Base-by-base conservation (phyloP, 2,113 vertebrate species). In the Gnathonemus longibarbis region DNA sequence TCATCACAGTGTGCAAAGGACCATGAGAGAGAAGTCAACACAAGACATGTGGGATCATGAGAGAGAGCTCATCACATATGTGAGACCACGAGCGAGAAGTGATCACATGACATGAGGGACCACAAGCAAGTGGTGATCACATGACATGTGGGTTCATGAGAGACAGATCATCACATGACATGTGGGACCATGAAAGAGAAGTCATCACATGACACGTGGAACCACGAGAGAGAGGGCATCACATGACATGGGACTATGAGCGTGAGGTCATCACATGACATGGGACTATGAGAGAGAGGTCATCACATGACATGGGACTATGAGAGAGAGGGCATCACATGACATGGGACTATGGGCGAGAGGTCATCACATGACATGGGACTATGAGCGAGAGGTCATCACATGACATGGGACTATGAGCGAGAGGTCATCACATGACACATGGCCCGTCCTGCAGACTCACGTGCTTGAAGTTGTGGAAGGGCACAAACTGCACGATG, bases 381-480 rank as follows among this genome's bases (percentile, higher is more conserved):
- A 84, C 80, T 2, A 84, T 0, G 42, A 84, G 42, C 0, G 42
- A 84, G 42, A 84, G 42, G 19, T 21, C 1, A 84, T 46, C 35
- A 17, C 39, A 21, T 35, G 17, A 35, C 35, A 35, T 2, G 35
- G 35, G 35, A 35, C 35, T 35, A 35, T 35, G 35, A 0, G 35
- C 35, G 35, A 35, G 35, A 35, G 1, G 35, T 35, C 35, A 35
- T 35, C 35, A 35, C 35, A 35, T 0, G 35, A 39, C 80, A 84
- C 7, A 6, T 39, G 42, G 42, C 39, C 24, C 19, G 11, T 15
- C 35, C 70, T 84, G 42, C 35, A 84, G n/a, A 95, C 98, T 86
- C 96, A 99, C 98, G 0, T 99, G 98, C 94, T 99, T 99, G 95
- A 99, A 99, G 96, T 98, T 98, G 92, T 97, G 95, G 95, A 99